Evolutionary conservation across 1,140 invertebrate species (phyloP).

Genomic region (Bradynema listronoti): DNA sequence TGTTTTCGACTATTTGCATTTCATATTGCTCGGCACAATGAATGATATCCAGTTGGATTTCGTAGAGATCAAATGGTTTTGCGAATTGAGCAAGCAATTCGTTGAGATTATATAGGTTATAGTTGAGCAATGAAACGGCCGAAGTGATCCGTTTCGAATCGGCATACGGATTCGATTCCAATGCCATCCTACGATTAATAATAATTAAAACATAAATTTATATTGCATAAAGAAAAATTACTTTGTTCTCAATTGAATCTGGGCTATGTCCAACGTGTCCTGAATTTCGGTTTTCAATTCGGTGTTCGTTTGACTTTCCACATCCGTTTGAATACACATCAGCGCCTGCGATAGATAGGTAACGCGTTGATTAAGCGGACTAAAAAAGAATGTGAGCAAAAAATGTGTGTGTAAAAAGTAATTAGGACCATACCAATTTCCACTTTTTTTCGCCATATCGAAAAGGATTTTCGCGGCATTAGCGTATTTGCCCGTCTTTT

Average conservation of each 20-base stretch:
- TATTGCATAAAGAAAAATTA: no score
- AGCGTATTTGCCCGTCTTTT: slow-evolving; percentile 79
- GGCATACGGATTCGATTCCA: no score
- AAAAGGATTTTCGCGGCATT: slow-evolving; percentile 85
- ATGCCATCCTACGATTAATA: neutral
- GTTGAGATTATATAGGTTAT: slow-evolving; percentile 21
- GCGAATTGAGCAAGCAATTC: no score
- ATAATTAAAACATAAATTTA: slow-evolving; percentile 3
- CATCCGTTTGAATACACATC: slow-evolving; percentile 66
- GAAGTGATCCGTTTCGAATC: no score
- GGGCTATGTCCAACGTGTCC: slow-evolving; percentile 73
- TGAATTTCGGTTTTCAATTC: slow-evolving; percentile 84
- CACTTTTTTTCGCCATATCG: slow-evolving; percentile 71
- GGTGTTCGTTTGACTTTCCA: slow-evolving; percentile 65
- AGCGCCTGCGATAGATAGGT: slow-evolving; percentile 87
- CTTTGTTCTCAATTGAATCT: slow-evolving; percentile 45
- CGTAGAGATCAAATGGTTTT: no score
- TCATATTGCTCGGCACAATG: slow-evolving; percentile 63
- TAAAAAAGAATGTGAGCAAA: neutral
- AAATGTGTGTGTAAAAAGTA: slow-evolving; percentile 55
- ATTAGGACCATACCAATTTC: slow-evolving; percentile 63
- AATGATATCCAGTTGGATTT: slow-evolving; percentile 63
- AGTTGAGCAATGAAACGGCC: no score
- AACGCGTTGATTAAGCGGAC: slow-evolving; percentile 65
- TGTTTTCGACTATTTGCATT: slow-evolving; percentile 60